Percentiles rank a stretch among this genome's conserved stretches.
Evolutionary conservation across 2,797 vertebrate species (phyloP).

Genomic region (Coregonus ussuriensis): DNA sequence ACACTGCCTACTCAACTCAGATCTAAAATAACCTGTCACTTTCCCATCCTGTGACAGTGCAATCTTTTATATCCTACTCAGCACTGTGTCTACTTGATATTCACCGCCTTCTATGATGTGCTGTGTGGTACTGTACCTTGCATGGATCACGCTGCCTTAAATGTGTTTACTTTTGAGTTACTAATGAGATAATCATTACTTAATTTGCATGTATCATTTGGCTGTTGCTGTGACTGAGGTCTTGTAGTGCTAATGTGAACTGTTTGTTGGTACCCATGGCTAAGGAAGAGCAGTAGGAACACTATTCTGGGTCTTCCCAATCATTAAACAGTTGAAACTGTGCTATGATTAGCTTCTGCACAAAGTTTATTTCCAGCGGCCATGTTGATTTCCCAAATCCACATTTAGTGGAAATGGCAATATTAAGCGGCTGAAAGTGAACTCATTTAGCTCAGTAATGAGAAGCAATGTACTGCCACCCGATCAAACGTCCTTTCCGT

Average conservation of each 20-base stretch:
- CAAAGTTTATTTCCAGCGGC: background rate
- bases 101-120: background rate
- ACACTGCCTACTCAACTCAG: background rate
- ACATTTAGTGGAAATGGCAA: background rate
- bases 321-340: background rate
- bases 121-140: background rate
- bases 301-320: too few relatives aligned
- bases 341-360: background rate
- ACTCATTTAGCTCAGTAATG: background rate
- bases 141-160: background rate
- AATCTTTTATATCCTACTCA: background rate
- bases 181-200: conserved; percentile 3
- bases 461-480: background rate
- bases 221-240: background rate
- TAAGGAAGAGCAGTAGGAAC: background rate
- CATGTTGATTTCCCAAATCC: background rate
- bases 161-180: background rate
- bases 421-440: background rate
- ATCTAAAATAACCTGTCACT: background rate
- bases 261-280: background rate
- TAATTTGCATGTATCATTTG: conserved; percentile 1
- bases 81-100: background rate
- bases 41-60: background rate
- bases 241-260: background rate
- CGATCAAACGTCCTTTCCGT: conserved; percentile 21